Evolutionary conservation across 2,113 vertebrate genomes (phyloP).

Genomic region (Redunca redunca): DNA sequence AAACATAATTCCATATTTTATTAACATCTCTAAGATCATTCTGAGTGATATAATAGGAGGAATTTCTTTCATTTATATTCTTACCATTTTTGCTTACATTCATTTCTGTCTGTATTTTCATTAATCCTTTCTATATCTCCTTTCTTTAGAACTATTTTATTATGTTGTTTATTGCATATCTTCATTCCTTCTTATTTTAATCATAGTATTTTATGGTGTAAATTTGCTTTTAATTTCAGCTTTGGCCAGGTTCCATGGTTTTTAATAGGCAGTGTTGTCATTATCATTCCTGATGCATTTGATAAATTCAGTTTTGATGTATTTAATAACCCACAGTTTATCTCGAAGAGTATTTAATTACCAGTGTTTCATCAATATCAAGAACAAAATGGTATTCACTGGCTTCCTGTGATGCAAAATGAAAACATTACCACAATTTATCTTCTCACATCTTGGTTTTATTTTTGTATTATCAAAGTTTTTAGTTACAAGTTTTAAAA

Average conservation of each 20-base stretch:
- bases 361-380: not conserved
- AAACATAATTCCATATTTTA: not conserved
- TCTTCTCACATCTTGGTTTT: not conserved
- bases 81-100: not conserved
- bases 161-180: not conserved
- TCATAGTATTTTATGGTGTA: not conserved
- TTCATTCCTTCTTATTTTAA: not conserved
- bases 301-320: not conserved
- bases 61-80: not conserved
- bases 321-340: not conserved
- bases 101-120: not conserved
- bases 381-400: not conserved
- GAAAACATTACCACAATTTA: not conserved
- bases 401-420: not conserved
- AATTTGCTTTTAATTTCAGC: slow-evolving; percentile 28
- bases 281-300: not conserved
- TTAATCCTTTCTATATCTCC: not conserved
- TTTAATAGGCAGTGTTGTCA: not conserved
- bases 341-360: slow-evolving; percentile 12
- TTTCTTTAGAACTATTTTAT: not conserved
- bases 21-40: not conserved
- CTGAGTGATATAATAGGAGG: not conserved
- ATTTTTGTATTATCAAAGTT: not conserved
- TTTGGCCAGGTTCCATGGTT: not conserved
- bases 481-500: not conserved